These are phyloP conservation scores for Stegostoma tigrinum DNA, from an alignment of 2,113 vertebrate genomes.

Conservation along the genomic window DNA sequence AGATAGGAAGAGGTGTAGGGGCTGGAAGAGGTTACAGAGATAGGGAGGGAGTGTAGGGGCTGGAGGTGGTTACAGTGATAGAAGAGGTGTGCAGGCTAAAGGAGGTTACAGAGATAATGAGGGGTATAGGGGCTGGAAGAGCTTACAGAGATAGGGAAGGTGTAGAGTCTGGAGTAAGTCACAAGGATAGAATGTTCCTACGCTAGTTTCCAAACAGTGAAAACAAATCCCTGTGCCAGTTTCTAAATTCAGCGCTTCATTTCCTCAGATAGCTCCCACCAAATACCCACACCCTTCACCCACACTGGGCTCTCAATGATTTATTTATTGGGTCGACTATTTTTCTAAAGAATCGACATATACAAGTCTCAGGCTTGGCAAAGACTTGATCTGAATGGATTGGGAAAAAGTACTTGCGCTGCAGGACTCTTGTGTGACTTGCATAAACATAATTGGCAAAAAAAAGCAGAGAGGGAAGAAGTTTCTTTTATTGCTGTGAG, in stretches of 20 bases:
- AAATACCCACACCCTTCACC: too few species aligned
- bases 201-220: too few species aligned
- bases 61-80: neutral
- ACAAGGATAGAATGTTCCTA: neutral
- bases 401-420: neutral
- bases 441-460: neutral
- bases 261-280: too few species aligned
- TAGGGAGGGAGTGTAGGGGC: too few species aligned
- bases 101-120: too few species aligned
- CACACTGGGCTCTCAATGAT: neutral
- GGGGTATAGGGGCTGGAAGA: neutral
- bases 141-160: neutral
- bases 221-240: neutral
- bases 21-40: neutral
- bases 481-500: neutral
- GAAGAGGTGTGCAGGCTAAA: neutral
- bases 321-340: neutral
- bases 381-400: neutral
- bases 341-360: neutral
- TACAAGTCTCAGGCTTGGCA: neutral
- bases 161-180: neutral
- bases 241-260: neutral
- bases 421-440: neutral
- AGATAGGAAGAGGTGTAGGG: too few species aligned
- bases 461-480: neutral